phyloP scores from a whole-genome alignment of 1,140 invertebrate species.

The Macrocentrus cingulum region DNA sequence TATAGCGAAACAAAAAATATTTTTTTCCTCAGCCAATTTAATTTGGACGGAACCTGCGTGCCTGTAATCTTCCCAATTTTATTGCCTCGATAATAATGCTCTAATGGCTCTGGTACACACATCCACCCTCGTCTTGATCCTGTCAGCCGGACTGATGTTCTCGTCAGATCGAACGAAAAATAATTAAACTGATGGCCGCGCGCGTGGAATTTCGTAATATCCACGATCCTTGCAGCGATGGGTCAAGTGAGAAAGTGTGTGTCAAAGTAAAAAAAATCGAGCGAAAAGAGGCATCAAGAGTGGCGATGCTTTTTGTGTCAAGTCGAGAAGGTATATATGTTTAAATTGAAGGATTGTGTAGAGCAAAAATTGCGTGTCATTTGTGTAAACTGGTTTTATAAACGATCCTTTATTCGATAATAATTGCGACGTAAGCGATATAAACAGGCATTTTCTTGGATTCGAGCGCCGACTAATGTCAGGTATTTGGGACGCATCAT shows the following conservation, averaged over 20 bases:
- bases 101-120: constrained; percentile 35
- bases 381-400: constrained; percentile 38
- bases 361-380: constrained; percentile 42
- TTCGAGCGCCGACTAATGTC: constrained; percentile 35
- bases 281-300: no score
- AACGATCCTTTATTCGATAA: constrained; percentile 55
- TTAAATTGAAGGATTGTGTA: constrained; percentile 28
- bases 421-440: constrained; percentile 45
- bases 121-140: background rate
- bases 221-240: no score
- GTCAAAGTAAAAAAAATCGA: no score
- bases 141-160: no score
- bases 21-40: no score
- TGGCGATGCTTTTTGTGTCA: no score
- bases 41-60: constrained; percentile 17
- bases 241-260: no score
- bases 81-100: constrained; percentile 38
- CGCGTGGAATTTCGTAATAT: no score
- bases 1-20: no score
- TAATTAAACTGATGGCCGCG: no score
- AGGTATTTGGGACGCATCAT: constrained; percentile 32
- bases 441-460: constrained; percentile 42
- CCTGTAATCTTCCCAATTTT: constrained; percentile 45
- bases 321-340: no score
- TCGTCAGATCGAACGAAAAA: no score